phyloP scores from a whole-genome alignment of 2,113 vertebrate genomes.

The Gavialis gangeticus region DNA sequence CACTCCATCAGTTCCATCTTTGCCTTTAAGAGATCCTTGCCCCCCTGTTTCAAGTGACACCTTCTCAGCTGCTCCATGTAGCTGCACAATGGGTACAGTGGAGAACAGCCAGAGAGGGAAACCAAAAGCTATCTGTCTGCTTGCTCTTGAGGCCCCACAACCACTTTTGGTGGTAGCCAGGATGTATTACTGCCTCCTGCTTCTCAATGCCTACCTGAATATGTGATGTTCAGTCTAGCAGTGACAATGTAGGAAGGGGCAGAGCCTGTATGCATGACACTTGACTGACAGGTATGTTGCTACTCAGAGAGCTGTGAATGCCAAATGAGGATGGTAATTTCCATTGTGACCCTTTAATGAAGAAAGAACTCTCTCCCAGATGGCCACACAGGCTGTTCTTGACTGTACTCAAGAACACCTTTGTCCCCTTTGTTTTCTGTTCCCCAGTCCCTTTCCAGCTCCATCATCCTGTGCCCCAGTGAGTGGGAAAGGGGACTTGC shows the following conservation, averaged over 20 bases:
- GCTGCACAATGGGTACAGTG: background rate
- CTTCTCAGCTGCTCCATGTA: background rate
- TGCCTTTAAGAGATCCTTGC: fast-evolving
- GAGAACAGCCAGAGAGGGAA: background rate
- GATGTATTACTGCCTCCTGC: background rate
- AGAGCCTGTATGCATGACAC: background rate
- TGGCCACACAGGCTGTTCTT: too few relatives aligned
- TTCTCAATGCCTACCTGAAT: background rate
- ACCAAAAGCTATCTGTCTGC: background rate
- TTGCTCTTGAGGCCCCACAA: background rate
- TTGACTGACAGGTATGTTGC: background rate
- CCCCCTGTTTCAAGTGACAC: too few relatives aligned
- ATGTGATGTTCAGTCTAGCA: background rate
- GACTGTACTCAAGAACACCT: background rate
- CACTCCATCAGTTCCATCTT: background rate
- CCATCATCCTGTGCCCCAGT: background rate
- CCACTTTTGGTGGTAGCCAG: background rate
- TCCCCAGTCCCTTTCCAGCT: background rate
- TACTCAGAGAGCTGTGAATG: background rate
- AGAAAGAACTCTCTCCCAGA: background rate
- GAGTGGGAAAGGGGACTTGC: background rate
- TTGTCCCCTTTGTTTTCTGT: background rate
- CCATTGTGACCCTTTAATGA: background rate
- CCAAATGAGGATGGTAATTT: too few relatives aligned
- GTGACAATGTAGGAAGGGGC: background rate